A percentile compares a stretch with the other conserved stretches of the same genome.
Evolutionary conservation across 2,113 vertebrate genomes (phyloP).

Genomic region (Bambusicola thoracicus): DNA sequence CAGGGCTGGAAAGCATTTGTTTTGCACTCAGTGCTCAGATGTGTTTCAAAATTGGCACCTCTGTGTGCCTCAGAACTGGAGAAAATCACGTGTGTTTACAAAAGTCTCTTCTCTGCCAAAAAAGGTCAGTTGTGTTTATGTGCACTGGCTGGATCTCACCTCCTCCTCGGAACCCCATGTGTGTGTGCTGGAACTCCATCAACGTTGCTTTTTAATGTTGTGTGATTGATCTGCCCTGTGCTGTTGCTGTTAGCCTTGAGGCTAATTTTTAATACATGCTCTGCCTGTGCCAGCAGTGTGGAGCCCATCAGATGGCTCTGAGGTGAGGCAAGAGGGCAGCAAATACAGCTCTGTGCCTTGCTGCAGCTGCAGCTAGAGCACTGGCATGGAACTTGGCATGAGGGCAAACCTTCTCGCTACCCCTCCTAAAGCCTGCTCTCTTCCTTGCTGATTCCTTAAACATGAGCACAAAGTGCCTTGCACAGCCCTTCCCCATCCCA

Average conservation of each 20-base stretch:
- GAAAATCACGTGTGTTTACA: constrained; percentile 38
- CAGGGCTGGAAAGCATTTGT: neutral
- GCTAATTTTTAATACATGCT: neutral
- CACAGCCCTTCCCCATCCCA: neutral
- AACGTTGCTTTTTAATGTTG: constrained; percentile 1
- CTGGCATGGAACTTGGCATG: neutral
- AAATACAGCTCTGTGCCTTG: accelerated
- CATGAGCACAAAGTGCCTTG: neutral
- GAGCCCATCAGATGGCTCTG: neutral
- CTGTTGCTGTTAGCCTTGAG: neutral
- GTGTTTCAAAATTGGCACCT: constrained; percentile 23
- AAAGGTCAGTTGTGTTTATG: neutral
- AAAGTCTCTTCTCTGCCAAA: neutral
- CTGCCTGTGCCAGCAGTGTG: neutral
- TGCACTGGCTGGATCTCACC: neutral
- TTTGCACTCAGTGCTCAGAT: neutral
- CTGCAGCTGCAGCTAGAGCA: neutral
- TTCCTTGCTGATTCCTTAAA: neutral
- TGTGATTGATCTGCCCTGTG: constrained; percentile 24
- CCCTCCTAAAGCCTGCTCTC: accelerated
- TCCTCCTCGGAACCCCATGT: neutral
- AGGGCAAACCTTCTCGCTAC: neutral
- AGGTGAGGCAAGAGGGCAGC: accelerated
- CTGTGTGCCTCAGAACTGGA: neutral
- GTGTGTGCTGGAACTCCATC: neutral